Conservation (phyloP, 2,797 vertebrate genomes). For the Manis crassicaudata region DNA sequence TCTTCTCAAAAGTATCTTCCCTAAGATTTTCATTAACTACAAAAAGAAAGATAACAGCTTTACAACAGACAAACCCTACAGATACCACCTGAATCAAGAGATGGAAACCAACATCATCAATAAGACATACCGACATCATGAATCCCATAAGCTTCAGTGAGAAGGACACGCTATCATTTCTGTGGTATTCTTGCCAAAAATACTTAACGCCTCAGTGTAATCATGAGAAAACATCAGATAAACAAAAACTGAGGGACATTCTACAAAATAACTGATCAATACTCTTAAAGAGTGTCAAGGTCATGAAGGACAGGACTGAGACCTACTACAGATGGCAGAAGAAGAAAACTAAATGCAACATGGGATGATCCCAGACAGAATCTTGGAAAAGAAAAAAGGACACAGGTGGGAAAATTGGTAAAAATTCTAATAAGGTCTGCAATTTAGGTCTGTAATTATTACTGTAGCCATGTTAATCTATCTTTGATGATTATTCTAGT, state of each 20-base stretch:
- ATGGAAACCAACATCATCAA: not conserved
- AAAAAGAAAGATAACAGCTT: not conserved
- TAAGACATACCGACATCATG: not conserved
- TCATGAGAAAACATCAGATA: not conserved
- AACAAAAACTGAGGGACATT: not conserved
- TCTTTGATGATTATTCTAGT: not conserved
- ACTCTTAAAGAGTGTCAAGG: not conserved
- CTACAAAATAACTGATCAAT: not conserved
- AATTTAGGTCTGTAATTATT: not conserved
- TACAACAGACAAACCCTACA: not conserved
- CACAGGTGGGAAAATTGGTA: not conserved
- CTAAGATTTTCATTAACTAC: not conserved
- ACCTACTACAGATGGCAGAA: not conserved
- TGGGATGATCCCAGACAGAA: not conserved
- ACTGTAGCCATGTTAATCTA: not conserved
- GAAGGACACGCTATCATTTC: not conserved
- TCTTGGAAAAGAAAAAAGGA: not conserved
- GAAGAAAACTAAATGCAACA: not conserved
- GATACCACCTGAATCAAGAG: not conserved
- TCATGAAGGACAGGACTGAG: not conserved
- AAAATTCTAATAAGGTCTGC: not conserved
- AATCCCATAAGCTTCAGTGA: not conserved
- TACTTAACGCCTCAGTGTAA: not conserved
- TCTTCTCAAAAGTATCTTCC: not conserved
- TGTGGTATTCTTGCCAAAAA: not conserved